phyloP scores from a whole-genome alignment of 2,797 vertebrate species.

The Siniperca obscura region DNA sequence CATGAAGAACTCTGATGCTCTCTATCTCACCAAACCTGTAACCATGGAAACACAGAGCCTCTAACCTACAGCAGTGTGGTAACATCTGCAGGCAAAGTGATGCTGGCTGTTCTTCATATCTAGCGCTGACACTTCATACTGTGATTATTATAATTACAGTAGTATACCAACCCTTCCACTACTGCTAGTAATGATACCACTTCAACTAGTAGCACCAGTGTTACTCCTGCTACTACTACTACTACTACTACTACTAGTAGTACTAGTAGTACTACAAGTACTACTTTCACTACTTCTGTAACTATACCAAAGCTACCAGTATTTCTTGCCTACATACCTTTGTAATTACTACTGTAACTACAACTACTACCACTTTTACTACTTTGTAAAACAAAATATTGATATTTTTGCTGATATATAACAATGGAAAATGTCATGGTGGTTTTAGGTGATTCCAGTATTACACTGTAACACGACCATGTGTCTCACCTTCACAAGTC shows the following conservation, averaged over 20 bases:
- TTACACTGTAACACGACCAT: too few species aligned
- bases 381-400: too few species aligned
- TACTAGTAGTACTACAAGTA: neutral
- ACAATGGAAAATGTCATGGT: too few species aligned
- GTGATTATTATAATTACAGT: neutral
- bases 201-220: neutral
- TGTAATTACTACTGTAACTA: neutral
- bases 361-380: neutral
- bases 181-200: neutral
- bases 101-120: neutral
- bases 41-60: constrained; percentile 24
- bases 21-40: constrained; percentile 77
- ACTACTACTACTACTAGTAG: too few species aligned
- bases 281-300: too few species aligned
- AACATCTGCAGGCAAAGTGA: neutral
- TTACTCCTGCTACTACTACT: neutral
- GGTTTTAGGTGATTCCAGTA: too few species aligned
- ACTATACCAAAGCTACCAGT: neutral
- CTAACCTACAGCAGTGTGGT: neutral
- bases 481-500: too few species aligned
- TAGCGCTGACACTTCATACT: too few species aligned
- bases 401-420: too few species aligned
- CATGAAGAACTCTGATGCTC: constrained; percentile 71
- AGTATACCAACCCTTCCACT: neutral
- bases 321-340: neutral